phyloP scores from a whole-genome alignment of 2,113 vertebrate genomes.

The Pseudonaja textilis region DNA sequence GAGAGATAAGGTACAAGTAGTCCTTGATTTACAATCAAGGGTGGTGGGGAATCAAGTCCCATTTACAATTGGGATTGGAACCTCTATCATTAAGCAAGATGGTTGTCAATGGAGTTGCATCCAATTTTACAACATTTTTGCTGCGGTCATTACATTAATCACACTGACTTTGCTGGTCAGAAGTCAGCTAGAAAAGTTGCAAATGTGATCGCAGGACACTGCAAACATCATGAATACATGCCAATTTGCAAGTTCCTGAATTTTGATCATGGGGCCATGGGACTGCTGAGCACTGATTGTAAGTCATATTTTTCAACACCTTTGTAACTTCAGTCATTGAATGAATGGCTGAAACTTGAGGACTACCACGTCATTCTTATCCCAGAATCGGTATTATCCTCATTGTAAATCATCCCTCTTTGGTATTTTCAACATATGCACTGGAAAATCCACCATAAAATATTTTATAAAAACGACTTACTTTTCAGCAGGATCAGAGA shows the following conservation, averaged over 20 bases:
- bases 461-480: neutral
- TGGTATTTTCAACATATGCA: neutral
- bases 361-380: neutral
- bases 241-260: neutral
- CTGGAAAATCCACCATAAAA: neutral
- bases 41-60: too few relatives aligned
- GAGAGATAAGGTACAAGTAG: neutral
- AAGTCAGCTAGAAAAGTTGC: neutral
- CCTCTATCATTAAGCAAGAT: neutral
- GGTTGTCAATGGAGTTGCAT: neutral
- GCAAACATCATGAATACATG: neutral
- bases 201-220: neutral
- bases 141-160: neutral
- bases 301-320: neutral
- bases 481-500: neutral
- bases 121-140: neutral
- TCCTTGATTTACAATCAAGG: neutral
- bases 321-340: neutral
- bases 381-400: neutral
- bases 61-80: neutral
- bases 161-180: neutral
- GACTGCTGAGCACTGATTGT: neutral
- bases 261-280: neutral
- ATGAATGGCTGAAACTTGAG: neutral
- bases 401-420: neutral